Base-by-base conservation (phyloP, 2,888 invertebrate genomes). In the Phragmatobia fuliginosa region DNA sequence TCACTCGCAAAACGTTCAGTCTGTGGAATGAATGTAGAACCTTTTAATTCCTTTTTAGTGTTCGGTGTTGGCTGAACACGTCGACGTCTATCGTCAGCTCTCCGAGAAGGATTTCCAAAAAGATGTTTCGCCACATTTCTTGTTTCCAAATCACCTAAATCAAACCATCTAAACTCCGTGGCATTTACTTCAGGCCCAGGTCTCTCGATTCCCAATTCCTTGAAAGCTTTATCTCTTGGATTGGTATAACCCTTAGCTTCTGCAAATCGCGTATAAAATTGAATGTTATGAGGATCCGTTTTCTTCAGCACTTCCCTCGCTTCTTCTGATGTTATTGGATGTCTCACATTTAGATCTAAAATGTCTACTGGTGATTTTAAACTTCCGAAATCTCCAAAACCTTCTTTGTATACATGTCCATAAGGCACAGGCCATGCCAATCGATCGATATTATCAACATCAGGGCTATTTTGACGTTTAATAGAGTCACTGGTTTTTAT, bases 401-500 rank as follows among this genome's bases (percentile, higher is more conserved):
- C 90, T 5, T 86, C 81, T 74, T 72, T 82, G 11, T 75, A 82
- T n/a, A 91, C 83, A 60, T 90, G 88, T 33, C 88, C 87, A 70
- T 90, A 91, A 2, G 89, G 87, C 3, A 90, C 84, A 4, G 84
- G 83, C 6, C 77, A 52, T 7, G 3, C 33, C 21, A 10, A 1
- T 3, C 25, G 8, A 45, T 45, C 33, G 11, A 36, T 14, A 18
- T 21, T 45, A 21, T 18, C 18, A 2, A n/a, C 32, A 6, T 58
- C 60, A 41, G 58, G 66, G 25, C 38, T 38, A 10, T 28, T 52
- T 18, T 4, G 33, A 8, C 49, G 28, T 31, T 7, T 56, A 33
- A 25, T 58, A 41, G 21, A n/a, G 21, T 58, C 76, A 64, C 72
- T 80, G 0, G 78, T 78, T 71, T 81, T 80, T 38, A 77, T 70